Base-by-base conservation (phyloP, 1,140 invertebrate genomes). In the Procambarus virginalis region DNA sequence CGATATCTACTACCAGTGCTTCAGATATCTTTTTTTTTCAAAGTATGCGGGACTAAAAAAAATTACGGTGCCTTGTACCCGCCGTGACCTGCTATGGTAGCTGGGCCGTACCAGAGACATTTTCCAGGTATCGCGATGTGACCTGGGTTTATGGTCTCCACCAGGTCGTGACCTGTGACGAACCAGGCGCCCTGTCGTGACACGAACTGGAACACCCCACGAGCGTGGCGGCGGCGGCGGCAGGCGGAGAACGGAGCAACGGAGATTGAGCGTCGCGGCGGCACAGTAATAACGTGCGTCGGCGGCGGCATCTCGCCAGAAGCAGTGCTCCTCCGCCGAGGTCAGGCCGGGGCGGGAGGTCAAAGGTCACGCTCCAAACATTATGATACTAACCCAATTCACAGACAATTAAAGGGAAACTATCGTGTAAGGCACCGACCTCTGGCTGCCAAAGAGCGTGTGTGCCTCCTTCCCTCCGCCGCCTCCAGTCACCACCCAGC, bases 331-430 rank as follows among this genome's bases (percentile, higher is more conserved):
- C 34, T 34, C 34, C 34, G 55, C 48, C 55, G 75, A 60, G 86
- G 86, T 89, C 88, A 89, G 70, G 81, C 70, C n/a, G 14, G 76
- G 4, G 84, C 60, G 46, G n/a, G 12, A n/a, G 88, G 88, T 89
- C 81, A 89, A n/a, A 85, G 83, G 83, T 90, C 77, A 58, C 20
- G 49, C 64, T 77, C 77, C 84, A 34, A 80, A 85, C 89, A 90
- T 85, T 90, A 90, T 90, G 89, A 90, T 90, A 86, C 78, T 90
- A 86, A 90, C 89, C 89, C 77, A 90, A 85, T 90, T 90, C 89
- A 85, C 89, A 90, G 83, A 10, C 89, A 84, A 90, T 90, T 90
- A 90, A 80, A 76, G 89, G 83, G 83, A 81, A 90, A 90, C 64
- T 70, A 85, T 17, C 76, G 89, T 81, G 68, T 84, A 78, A 78